Base-by-base conservation (phyloP, 2,113 vertebrate genomes). In the Hylia prasina region DNA sequence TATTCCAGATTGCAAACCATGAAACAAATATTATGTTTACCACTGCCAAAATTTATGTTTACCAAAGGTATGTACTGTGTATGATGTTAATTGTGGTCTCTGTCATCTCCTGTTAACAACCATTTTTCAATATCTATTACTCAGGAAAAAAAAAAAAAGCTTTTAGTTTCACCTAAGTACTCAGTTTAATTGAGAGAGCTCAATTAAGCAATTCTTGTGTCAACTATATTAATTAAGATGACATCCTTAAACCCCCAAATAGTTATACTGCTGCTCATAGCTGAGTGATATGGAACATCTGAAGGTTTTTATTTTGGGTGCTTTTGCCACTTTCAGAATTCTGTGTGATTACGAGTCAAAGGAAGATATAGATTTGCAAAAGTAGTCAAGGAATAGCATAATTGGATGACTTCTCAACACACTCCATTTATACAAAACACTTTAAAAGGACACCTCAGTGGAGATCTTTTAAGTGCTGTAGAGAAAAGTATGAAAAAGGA, bases 51-150 rank as follows among this genome's bases (percentile, higher is more conserved):
- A 51, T 30, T 64, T 56, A 39, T 15, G 5, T 35, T 78, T 85
- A 65, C 48, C 11, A 53, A 31, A 44, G 4, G 2, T 24, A 42
- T 0, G 0, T 25, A 35, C 13, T 35, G 7, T 27, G 19, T 39
- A 20, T 45, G 15, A 56, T 76, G 9, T 11, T 73, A 69, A 58
- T 27, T 69, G 24, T 44, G 21, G 21, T 54, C n/a, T 45, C 20
- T 56, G 40, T 65, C 30, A 10, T 30, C 33, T 69, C 33, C 10
- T 33, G 65, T 45, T 82, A 65, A 45, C 20, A 82, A 15, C 4
- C 13, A 48, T 85, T 82, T 93, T 58, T 82, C 31, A 58, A 44
- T 27, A 58, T 9, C 2, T 44, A 19, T 57, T 68, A 58, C 7
- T 58, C 5, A 85, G 20, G 6, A n/a, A 78, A 50, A 31, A 45